Percentiles rank a stretch among this genome's conserved stretches.
phyloP scores from a whole-genome alignment of 2,113 vertebrate species.

The Phalacrocorax carbo region DNA sequence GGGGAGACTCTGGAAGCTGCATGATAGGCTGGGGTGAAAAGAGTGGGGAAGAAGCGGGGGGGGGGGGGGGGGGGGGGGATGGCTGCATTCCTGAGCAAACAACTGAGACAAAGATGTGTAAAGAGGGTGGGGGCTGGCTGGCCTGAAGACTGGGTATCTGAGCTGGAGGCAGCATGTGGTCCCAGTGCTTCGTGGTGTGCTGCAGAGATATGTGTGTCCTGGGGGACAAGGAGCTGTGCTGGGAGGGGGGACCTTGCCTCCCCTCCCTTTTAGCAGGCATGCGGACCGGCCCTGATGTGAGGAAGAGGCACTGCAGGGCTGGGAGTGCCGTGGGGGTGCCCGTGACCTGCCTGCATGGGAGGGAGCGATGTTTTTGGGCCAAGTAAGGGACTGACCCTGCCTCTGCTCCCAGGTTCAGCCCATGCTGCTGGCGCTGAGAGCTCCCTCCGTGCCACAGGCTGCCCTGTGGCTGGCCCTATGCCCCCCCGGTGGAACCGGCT shows the following conservation, averaged over 20 bases:
- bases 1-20: background rate
- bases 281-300: background rate
- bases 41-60: too few species aligned
- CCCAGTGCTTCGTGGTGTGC: background rate
- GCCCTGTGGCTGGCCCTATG: accelerated
- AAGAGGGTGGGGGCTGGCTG: accelerated
- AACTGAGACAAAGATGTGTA: background rate
- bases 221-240: background rate
- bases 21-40: accelerated
- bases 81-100: background rate
- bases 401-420: background rate
- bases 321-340: background rate
- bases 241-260: background rate
- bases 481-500: accelerated
- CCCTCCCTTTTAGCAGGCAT: accelerated
- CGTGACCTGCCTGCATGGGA: background rate
- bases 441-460: background rate
- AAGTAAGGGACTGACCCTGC: accelerated
- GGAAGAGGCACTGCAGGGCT: background rate
- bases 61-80: too few species aligned
- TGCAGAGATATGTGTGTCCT: background rate
- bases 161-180: background rate
- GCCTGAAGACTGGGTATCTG: accelerated
- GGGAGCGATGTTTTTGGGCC: background rate
- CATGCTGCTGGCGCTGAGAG: accelerated